Evolutionary conservation across 2,888 invertebrate species (phyloP).

Genomic region (Aquatica leii): DNA sequence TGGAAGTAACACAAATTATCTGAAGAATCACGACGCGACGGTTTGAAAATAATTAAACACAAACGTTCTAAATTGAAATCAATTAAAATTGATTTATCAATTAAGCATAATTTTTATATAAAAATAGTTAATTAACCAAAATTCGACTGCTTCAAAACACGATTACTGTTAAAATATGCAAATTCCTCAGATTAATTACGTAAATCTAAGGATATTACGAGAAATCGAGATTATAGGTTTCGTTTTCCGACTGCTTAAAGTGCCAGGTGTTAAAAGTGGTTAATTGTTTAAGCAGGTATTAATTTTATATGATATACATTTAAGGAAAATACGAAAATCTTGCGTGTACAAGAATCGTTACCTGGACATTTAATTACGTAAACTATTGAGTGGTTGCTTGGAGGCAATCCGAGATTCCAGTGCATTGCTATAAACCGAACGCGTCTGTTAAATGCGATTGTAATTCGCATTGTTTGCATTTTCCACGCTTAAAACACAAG

Average conservation of each 20-base stretch:
- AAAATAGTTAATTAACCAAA: too few relatives aligned
- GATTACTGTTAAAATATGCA: too few relatives aligned
- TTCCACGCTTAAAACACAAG: slow-evolving; percentile 39
- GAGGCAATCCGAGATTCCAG: slow-evolving; percentile 37
- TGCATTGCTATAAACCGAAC: slow-evolving; percentile 35
- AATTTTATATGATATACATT: background rate
- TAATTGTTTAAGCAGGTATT: too few relatives aligned
- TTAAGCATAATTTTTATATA: too few relatives aligned
- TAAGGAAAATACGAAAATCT: slow-evolving; percentile 13
- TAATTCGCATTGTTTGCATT: slow-evolving; percentile 50
- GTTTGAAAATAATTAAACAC: slow-evolving; percentile 6
- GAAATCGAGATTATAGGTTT: too few relatives aligned
- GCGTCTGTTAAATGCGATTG: slow-evolving; percentile 46
- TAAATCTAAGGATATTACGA: too few relatives aligned
- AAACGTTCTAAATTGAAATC: too few relatives aligned
- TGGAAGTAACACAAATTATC: slow-evolving; percentile 20
- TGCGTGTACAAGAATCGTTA: slow-evolving; percentile 27
- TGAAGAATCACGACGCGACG: background rate
- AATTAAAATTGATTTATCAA: too few relatives aligned
- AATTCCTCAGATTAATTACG: too few relatives aligned
- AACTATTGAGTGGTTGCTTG: slow-evolving; percentile 32
- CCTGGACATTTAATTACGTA: slow-evolving; percentile 36
- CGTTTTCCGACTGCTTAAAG: too few relatives aligned
- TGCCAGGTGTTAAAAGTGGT: background rate
- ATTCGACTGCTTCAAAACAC: too few relatives aligned